These are phyloP conservation scores for Ptilorrhoa leucosticta DNA, from an alignment of 2,113 vertebrate species.

Conservation along the genomic window DNA sequence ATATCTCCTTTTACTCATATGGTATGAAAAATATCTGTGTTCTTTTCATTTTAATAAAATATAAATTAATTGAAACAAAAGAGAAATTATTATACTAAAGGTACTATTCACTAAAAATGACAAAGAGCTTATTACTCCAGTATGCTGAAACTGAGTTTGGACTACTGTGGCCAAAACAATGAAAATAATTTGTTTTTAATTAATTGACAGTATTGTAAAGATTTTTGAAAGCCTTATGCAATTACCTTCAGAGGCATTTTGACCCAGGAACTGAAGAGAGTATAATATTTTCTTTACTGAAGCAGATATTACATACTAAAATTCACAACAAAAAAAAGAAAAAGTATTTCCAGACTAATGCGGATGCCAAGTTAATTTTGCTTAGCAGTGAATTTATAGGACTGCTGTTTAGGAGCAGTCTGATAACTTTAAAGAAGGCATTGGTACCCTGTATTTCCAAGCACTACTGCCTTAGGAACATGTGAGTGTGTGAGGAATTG, in stretches of 20 bases:
- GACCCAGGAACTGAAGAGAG: background rate
- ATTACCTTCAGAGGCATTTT: background rate
- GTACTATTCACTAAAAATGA: background rate
- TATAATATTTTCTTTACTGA: background rate
- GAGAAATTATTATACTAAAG: background rate
- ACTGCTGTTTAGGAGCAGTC: background rate
- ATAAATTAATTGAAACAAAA: background rate
- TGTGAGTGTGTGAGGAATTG: fast-evolving
- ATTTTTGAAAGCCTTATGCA: background rate
- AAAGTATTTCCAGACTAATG: background rate
- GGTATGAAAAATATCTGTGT: background rate
- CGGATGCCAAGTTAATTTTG: background rate
- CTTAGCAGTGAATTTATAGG: background rate
- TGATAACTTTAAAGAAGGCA: background rate
- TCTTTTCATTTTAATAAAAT: background rate
- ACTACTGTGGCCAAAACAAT: background rate
- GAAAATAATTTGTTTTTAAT: background rate
- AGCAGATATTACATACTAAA: background rate
- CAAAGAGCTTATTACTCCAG: background rate
- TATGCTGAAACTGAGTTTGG: background rate
- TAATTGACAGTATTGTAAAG: background rate
- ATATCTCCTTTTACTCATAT: background rate
- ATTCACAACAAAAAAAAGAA: background rate
- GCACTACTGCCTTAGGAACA: background rate
- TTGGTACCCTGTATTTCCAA: background rate